Evolutionary conservation across 2,888 invertebrate genomes (phyloP).

Genomic region (Oligia fasciuncula): DNA sequence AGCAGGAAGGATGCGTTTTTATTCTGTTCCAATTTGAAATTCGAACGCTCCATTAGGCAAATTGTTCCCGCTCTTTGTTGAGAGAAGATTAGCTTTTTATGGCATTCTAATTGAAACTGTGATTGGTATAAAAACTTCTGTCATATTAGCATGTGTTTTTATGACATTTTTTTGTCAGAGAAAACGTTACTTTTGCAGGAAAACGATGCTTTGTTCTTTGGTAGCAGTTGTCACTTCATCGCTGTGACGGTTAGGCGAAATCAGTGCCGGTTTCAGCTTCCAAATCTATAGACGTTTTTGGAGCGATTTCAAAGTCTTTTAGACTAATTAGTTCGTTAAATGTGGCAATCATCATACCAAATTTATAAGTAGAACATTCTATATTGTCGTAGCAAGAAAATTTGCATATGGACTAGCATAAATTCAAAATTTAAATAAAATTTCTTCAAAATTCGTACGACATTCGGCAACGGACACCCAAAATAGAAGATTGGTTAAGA

Average conservation of each 20-base stretch:
- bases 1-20: slow-evolving; percentile 87
- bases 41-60: slow-evolving; percentile 83
- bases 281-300: slow-evolving; percentile 30
- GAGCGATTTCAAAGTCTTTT: slow-evolving; percentile 13
- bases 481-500: not conserved
- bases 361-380: slow-evolving; percentile 1
- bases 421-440: no score
- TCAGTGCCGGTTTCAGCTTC: slow-evolving; percentile 17
- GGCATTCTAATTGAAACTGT: slow-evolving; percentile 57
- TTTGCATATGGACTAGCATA: slow-evolving; percentile 4
- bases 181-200: slow-evolving; percentile 54
- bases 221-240: slow-evolving; percentile 38
- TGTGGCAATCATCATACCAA: not conserved
- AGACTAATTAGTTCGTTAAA: slow-evolving; percentile 23
- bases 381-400: not conserved
- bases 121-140: slow-evolving; percentile 46
- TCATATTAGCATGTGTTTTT: slow-evolving; percentile 56
- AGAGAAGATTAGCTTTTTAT: slow-evolving; percentile 69
- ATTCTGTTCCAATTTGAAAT: slow-evolving; percentile 78
- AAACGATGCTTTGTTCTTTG: slow-evolving; percentile 44
- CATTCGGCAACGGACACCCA: slow-evolving; percentile 1
- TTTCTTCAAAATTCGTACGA: not conserved
- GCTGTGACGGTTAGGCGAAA: slow-evolving; percentile 17
- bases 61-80: slow-evolving; percentile 84
- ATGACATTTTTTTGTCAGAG: slow-evolving; percentile 34